Evolutionary conservation across 2,888 invertebrate species (phyloP).

Genomic region (Hypomecis atomaria): DNA sequence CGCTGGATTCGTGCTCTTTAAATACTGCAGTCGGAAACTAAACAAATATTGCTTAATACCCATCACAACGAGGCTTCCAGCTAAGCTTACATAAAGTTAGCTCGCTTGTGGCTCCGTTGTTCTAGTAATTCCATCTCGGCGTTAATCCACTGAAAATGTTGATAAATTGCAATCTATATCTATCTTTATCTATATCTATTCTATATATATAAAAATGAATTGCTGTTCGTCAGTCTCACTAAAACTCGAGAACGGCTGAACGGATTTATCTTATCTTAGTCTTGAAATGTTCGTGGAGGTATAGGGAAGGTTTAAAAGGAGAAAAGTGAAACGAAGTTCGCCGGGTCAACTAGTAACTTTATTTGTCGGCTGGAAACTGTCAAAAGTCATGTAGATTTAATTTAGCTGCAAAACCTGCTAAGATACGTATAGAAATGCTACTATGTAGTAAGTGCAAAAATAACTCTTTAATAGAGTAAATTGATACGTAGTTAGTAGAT

Average conservation of each 20-base stretch:
- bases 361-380: neutral
- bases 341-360: too few species aligned
- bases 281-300: too few species aligned
- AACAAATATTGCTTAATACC: constrained; percentile 4
- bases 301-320: too few species aligned
- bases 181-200: too few species aligned
- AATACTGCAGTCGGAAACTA: neutral
- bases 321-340: too few species aligned
- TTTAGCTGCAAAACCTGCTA: neutral
- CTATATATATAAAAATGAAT: too few species aligned
- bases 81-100: constrained; percentile 20
- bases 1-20: neutral
- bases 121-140: constrained; percentile 14
- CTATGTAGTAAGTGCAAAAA: too few species aligned
- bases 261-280: too few species aligned
- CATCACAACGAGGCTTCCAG: constrained; percentile 13
- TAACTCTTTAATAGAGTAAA: too few species aligned
- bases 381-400: neutral
- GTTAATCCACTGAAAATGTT: constrained; percentile 17
- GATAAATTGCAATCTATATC: constrained; percentile 5
- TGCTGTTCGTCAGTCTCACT: too few species aligned
- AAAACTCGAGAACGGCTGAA: too few species aligned
- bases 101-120: constrained; percentile 10
- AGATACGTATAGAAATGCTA: neutral
- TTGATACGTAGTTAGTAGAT: too few species aligned